Conservation (phyloP, 1,140 invertebrate genomes). For the Drosophila jambulina region DNA sequence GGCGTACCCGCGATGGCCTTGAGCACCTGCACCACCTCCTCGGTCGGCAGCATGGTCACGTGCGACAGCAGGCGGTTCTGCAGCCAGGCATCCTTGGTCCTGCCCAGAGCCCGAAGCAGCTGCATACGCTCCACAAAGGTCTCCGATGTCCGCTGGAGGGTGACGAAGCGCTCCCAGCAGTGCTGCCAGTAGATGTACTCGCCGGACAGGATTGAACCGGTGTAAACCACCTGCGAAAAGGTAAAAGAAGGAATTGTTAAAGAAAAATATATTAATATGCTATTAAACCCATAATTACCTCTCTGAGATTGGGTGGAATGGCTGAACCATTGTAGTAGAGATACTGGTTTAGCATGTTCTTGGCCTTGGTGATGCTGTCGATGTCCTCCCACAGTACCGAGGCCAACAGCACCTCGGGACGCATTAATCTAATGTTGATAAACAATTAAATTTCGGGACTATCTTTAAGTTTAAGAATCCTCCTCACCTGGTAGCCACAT, state of each 20-base stretch:
- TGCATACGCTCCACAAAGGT: slow-evolving; percentile 89
- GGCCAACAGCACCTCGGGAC: slow-evolving; percentile 78
- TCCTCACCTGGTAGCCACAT: slow-evolving; percentile 88
- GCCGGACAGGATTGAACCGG: slow-evolving; percentile 86
- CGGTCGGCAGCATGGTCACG: slow-evolving; percentile 88
- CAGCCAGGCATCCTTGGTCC: slow-evolving; percentile 90
- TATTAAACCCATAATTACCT: slow-evolving; percentile 40
- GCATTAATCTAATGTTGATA: slow-evolving; percentile 55
- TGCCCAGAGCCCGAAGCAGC: slow-evolving; percentile 89
- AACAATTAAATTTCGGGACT: not conserved
- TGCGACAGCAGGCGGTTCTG: slow-evolving; percentile 90
- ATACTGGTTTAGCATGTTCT: slow-evolving; percentile 82
- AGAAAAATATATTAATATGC: too few species aligned
- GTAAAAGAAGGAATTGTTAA: not conserved
- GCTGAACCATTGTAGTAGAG: slow-evolving; percentile 75
- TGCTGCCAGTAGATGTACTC: slow-evolving; percentile 90
- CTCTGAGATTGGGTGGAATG: slow-evolving; percentile 80
- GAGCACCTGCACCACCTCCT: slow-evolving; percentile 90
- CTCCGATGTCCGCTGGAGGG: slow-evolving; percentile 86
- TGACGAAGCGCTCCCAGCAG: slow-evolving; percentile 89
- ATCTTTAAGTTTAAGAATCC: not conserved
- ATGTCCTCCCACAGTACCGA: slow-evolving; percentile 84
- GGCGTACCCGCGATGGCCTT: slow-evolving; percentile 89
- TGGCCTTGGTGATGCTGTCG: slow-evolving; percentile 80
- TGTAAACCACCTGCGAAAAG: slow-evolving; percentile 74